A percentile compares a stretch with the other conserved stretches of the same genome.
Evolutionary conservation across 2,113 vertebrate species (phyloP).

Genomic region (Lepisosteus oculatus): DNA sequence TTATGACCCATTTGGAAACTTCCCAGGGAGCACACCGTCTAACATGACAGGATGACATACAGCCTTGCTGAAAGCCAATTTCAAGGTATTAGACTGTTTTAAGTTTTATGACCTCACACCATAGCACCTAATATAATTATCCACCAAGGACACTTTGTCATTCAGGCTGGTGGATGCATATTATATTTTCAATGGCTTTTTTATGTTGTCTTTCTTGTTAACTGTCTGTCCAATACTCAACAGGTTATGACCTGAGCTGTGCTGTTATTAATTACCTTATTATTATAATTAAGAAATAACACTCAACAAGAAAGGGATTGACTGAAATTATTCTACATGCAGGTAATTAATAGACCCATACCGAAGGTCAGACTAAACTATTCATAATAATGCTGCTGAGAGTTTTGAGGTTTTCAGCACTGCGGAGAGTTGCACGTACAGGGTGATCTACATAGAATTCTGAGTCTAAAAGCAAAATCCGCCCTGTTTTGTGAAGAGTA

Average conservation of each 20-base stretch:
- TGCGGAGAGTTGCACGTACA: too few relatives aligned
- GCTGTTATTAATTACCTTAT: slow-evolving; percentile 67
- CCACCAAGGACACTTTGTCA: slow-evolving; percentile 69
- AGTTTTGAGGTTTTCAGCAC: neutral
- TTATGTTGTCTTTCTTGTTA: slow-evolving; percentile 38
- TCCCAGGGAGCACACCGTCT: slow-evolving; percentile 36
- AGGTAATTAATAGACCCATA: slow-evolving; percentile 55
- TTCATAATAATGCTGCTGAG: slow-evolving; percentile 22
- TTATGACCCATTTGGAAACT: slow-evolving; percentile 47
- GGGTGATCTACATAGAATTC: too few relatives aligned
- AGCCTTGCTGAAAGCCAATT: slow-evolving; percentile 60
- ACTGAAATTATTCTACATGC: slow-evolving; percentile 39
- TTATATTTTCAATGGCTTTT: slow-evolving; percentile 24
- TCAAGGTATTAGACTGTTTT: slow-evolving; percentile 69
- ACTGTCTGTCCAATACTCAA: slow-evolving; percentile 37
- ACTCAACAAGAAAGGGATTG: slow-evolving; percentile 46
- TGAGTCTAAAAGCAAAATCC: too few relatives aligned
- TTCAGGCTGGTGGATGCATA: slow-evolving; percentile 52
- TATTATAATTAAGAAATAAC: slow-evolving; percentile 64
- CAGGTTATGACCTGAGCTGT: slow-evolving; percentile 53
- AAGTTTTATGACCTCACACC: slow-evolving; percentile 70
- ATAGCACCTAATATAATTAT: slow-evolving; percentile 72
- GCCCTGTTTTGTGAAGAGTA: too few relatives aligned
- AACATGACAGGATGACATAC: slow-evolving; percentile 58
- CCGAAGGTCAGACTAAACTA: slow-evolving; percentile 59